Conservation (phyloP, 1,140 invertebrate genomes). For the Semibalanus balanoides region DNA sequence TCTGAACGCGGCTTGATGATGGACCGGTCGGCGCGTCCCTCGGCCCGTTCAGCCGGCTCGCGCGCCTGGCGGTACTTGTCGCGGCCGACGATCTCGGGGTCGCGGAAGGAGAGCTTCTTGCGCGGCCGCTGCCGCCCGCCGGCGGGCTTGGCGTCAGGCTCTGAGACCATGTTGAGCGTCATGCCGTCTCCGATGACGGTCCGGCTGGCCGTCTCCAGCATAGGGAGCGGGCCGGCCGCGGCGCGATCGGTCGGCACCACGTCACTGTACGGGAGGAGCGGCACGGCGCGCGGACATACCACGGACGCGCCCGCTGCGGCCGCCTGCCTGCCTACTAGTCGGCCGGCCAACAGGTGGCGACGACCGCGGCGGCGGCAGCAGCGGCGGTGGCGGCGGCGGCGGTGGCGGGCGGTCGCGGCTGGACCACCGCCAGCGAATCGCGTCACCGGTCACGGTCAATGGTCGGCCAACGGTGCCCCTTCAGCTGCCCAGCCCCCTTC, state of each 20-base stretch:
- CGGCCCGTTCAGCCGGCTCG: neutral
- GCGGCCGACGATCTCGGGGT: conserved; percentile 53
- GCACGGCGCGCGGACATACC: too few species aligned
- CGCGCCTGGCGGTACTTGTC: neutral
- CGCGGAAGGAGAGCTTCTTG: conserved; percentile 70
- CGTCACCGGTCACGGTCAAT: neutral
- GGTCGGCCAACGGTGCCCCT: neutral
- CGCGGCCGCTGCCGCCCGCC: conserved; percentile 40
- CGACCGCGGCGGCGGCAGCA: too few species aligned
- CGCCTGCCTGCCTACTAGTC: too few species aligned
- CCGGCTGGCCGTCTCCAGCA: neutral
- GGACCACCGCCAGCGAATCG: neutral
- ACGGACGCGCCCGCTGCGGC: too few species aligned
- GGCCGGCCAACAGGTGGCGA: neutral
- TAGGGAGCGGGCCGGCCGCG: neutral
- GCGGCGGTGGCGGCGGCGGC: too few species aligned
- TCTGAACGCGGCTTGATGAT: neutral
- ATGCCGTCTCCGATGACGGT: neutral
- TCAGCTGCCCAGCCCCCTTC: too few species aligned
- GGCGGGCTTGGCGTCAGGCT: neutral
- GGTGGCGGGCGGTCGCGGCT: neutral
- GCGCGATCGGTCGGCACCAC: neutral
- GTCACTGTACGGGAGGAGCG: neutral
- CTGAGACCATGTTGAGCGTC: neutral
- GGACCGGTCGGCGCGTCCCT: neutral